Evolutionary conservation across 2,797 vertebrate genomes (phyloP), one percentile per base, ranked within the genome.

Genomic region (Hippoglossus hippoglossus): DNA sequence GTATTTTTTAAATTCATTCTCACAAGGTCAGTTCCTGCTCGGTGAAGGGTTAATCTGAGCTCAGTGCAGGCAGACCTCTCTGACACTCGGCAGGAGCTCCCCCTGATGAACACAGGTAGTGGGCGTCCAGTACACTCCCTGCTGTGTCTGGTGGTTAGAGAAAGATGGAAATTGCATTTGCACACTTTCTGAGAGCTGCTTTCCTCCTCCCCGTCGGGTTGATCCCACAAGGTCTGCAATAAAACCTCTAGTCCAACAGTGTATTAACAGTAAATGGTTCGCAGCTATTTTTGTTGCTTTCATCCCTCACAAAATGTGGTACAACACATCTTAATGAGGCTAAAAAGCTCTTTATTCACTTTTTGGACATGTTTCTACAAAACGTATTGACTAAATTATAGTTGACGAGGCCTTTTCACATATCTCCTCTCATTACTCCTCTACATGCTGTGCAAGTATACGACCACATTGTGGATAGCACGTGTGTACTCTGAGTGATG

Each of bases 141-240:
- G 73, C 85, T 84, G 77, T 61, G 64, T 74, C 71, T 52, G 67
- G 63, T 71, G 61, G 63, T 63, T 60, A 22, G 61, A 71, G 51
- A 82, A 87, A 87, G 84, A 87, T 73, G 66, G 63, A 83, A 86
- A 84, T 69, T 47, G 56, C 83, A 75, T 84, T 84, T 67, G 46
- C 47, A 66, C 49, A 55, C 71, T 69, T 68, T 55, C 63, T 41
- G 26, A 67, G 52, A 73, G 56, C 62, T 39, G 61, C 64, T 67
- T 44, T 57, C n/a, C 61, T 34, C 53, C 54, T 68, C 51, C 28
- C 24, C 41, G 26, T 46, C 67, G 53, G 52, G 58, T 46, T 60
- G 34, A 54, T 63, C 67, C 60, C 67, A 10, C 13, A 18, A 44
- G 47, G 19, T 19, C 57, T 36, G 9, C 47, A 31, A 21, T 59